Evolutionary conservation across 2,113 vertebrate species (phyloP), one percentile per base, ranked within the genome.

Genomic region (Clinocottus analis): DNA sequence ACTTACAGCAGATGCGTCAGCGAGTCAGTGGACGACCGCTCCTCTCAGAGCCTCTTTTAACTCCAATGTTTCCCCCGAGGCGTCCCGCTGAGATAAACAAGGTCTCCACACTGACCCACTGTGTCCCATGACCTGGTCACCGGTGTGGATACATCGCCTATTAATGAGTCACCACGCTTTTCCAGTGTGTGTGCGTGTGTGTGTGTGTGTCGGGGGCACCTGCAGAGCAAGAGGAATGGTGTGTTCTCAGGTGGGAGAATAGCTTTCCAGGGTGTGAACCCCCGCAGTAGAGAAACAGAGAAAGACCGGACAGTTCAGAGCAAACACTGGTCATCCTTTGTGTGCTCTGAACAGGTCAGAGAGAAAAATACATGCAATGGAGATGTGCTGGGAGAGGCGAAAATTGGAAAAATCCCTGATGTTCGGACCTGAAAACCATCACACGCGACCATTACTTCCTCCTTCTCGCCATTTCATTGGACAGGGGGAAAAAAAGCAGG

Each of bases 1-100:
- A 16, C 14, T n/a, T 14, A 10, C 41, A 53, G 25, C 33, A 7
- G 33, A 27, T 80, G 79, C 75, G 39, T 87, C 82, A 63, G n/a
- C n/a, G n/a, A n/a, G 62, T 45, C 33, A 35, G 27, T 51, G 60
- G 11, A 78, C n/a, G 1, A 35, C 33, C 35, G 39, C 60, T 29
- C 12, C 1, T 0, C 11, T 65, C 41, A 19, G 13, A 59, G 62
- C 31, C 17, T n/a, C 2, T 23, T 2, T 14, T 9, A 2, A 37
- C 10, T 43, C 14, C 29, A 0, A 19, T 0, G 11, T 27, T 35
- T 7, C 27, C 25, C 27, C 25, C 3, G 29, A 35, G 16, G 9
- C 59, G 31, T 19, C 17, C n/a, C 35, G 31, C 59, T n/a, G 10
- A 61, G 31, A n/a, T 19, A n/a, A 55, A 61, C 29, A 21, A 35